Evolutionary conservation across 2,113 vertebrate genomes (phyloP).

Genomic region (Halcyon malimbica): DNA sequence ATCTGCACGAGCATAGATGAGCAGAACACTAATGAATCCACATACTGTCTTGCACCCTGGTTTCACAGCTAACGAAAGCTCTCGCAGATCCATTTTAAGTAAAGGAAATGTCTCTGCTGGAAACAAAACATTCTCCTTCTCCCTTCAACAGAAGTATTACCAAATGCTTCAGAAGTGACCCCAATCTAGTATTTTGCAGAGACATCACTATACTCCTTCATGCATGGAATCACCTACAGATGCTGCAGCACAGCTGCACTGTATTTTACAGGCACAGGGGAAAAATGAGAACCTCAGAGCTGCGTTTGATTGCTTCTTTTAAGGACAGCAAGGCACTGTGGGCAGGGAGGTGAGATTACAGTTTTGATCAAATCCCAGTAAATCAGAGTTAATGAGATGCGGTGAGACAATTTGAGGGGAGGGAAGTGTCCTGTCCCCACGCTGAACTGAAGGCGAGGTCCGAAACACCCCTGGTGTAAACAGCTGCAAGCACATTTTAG

Average conservation of each 20-base stretch:
- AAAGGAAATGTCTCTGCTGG: neutral
- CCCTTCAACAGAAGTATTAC: neutral
- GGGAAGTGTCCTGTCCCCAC: neutral
- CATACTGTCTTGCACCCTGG: neutral
- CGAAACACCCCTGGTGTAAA: neutral
- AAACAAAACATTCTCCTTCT: neutral
- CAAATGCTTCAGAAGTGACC: constrained; percentile 18
- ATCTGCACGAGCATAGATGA: neutral
- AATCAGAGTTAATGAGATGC: neutral
- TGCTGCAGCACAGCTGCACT: neutral
- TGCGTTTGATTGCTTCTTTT: neutral
- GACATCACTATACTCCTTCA: neutral
- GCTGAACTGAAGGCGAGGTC: neutral
- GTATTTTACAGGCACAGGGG: neutral
- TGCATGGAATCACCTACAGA: neutral
- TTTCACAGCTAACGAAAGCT: neutral
- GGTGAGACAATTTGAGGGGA: neutral
- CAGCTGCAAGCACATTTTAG: neutral
- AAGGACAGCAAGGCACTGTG: neutral
- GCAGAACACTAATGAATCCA: neutral
- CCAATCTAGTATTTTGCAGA: neutral
- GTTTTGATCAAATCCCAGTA: neutral
- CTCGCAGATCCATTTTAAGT: neutral
- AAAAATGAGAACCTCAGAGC: neutral
- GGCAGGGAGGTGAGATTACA: neutral